These are phyloP conservation scores for Tricholaema leucomelas DNA, from an alignment of 2,113 vertebrate genomes.

Conservation along the genomic window DNA sequence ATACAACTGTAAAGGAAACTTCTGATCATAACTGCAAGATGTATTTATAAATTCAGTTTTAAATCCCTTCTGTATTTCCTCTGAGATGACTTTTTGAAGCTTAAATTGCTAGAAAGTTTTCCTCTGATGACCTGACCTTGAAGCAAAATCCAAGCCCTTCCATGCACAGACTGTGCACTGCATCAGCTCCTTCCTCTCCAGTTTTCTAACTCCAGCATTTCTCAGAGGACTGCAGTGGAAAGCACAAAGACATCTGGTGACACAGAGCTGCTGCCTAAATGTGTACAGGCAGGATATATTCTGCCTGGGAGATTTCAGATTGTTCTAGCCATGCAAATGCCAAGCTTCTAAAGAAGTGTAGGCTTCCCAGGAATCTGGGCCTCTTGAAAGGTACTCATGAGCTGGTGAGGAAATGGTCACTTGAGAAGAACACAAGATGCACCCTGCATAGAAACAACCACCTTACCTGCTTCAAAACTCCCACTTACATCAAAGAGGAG, in stretches of 20 bases:
- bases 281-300: not conserved
- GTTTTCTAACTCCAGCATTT: not conserved
- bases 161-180: not conserved
- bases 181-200: not conserved
- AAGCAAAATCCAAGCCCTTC: not conserved
- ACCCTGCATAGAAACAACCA: not conserved
- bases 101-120: not conserved
- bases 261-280: not conserved
- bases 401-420: not conserved
- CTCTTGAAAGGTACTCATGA: not conserved
- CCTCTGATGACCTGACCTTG: constrained; percentile 4
- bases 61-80: not conserved
- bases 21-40: not conserved
- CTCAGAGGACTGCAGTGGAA: not conserved
- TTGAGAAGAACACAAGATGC: not conserved
- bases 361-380: not conserved
- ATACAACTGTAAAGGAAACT: not conserved
- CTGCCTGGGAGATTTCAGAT: not conserved
- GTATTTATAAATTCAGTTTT: not conserved
- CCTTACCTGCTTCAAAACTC: not conserved
- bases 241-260: not conserved
- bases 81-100: not conserved
- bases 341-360: not conserved
- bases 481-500: not conserved
- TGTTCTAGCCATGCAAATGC: not conserved